Conservation (phyloP, 2,113 vertebrate species). For the Chaetodon trifascialis region DNA sequence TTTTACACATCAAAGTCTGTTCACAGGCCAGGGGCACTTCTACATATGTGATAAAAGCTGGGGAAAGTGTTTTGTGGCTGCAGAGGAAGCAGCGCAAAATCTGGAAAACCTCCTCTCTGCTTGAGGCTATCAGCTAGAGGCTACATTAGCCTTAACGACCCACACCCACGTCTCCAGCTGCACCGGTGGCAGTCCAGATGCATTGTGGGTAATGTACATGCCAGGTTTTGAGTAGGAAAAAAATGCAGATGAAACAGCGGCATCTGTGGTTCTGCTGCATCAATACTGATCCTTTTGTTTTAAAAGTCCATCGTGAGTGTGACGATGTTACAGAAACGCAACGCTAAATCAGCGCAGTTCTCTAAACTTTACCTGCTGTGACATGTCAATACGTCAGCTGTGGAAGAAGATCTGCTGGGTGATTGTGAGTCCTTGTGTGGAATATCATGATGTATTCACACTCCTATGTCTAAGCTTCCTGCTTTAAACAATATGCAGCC, state of each 20-base stretch:
- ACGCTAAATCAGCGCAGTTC: not conserved
- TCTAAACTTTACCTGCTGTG: not conserved
- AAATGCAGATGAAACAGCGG: not conserved
- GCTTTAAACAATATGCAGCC: not conserved
- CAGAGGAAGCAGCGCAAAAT: not conserved
- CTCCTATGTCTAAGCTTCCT: not conserved
- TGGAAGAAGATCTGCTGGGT: not conserved
- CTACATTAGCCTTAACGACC: not conserved
- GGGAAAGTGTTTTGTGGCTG: not conserved
- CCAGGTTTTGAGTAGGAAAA: not conserved
- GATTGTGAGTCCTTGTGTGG: not conserved
- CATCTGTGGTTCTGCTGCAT: not conserved
- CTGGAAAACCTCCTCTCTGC: not conserved
- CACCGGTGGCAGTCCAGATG: not conserved
- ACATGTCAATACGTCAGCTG: too few species aligned
- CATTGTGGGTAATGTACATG: not conserved
- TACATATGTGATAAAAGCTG: not conserved
- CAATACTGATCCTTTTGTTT: not conserved
- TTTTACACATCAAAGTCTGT: not conserved
- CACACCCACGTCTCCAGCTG: too few species aligned
- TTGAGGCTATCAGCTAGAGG: not conserved
- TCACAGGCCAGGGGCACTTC: not conserved
- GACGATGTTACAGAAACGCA: not conserved
- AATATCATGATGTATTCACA: too few species aligned
- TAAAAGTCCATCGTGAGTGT: not conserved